A percentile compares a stretch with the other conserved stretches of the same genome.
Conservation (phyloP, 2,888 invertebrate species). For the Andrena trimmerana region DNA sequence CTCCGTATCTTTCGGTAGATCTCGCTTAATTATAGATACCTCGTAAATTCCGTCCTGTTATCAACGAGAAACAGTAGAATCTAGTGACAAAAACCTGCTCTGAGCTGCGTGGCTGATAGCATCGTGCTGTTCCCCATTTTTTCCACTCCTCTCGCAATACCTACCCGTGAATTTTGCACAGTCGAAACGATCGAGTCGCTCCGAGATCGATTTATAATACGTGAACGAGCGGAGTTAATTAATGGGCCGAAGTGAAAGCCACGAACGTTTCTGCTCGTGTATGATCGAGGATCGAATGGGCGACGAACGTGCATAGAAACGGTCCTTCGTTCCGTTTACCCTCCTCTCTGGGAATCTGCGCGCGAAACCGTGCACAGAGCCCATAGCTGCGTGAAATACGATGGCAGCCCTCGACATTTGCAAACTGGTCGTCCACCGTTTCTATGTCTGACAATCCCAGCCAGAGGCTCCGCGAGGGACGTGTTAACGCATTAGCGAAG, state of each 20-base stretch:
- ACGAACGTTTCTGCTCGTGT: constrained; percentile 23
- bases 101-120: not conserved
- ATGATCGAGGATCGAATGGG: constrained; percentile 39
- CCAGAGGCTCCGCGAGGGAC: constrained; percentile 7
- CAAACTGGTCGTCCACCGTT: constrained; percentile 54
- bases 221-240: constrained; percentile 36
- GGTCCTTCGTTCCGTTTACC: constrained; percentile 53
- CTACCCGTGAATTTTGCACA: not conserved
- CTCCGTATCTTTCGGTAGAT: not conserved
- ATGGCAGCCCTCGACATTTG: constrained; percentile 51
- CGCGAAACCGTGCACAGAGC: constrained; percentile 1
- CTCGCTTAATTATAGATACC: constrained; percentile 3
- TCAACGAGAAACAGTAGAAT: constrained; percentile 10
- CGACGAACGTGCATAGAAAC: constrained; percentile 50
- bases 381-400: constrained; percentile 43
- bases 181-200: constrained; percentile 12
- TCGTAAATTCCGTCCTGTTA: constrained; percentile 5
- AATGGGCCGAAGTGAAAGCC: constrained; percentile 43
- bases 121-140: not conserved
- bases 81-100: constrained; percentile 13
- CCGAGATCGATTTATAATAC: constrained; percentile 8
- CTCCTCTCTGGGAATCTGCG: constrained; percentile 37
- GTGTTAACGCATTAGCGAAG: constrained; percentile 35
- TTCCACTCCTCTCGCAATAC: not conserved
- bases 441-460: constrained; percentile 28